These are phyloP conservation scores for Schizotus pectinicornis DNA, from an alignment of 2,888 invertebrate species.

Conservation along the genomic window DNA sequence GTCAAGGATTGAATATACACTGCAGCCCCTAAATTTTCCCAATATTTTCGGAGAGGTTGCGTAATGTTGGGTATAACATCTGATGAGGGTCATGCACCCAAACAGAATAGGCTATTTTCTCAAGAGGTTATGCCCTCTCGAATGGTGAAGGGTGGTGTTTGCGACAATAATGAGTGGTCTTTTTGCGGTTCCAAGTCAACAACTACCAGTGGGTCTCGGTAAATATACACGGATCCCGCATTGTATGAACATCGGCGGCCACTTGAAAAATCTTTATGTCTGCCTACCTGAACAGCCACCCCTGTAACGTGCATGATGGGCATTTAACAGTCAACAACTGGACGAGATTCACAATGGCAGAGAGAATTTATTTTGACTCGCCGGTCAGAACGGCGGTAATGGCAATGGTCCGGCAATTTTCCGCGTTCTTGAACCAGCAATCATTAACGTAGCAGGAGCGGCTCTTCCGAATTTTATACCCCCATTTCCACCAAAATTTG, in stretches of 20 bases:
- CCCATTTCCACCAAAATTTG: too few species aligned
- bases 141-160: too few species aligned
- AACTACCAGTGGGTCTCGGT: conserved; percentile 38
- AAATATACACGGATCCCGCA: conserved; percentile 37
- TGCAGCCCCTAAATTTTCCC: too few species aligned
- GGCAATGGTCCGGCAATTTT: conserved; percentile 16
- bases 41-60: neutral
- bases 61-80: too few species aligned
- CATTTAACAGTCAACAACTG: conserved; percentile 18
- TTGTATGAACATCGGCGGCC: conserved; percentile 43
- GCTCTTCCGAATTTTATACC: too few species aligned
- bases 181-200: conserved; percentile 39
- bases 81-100: too few species aligned
- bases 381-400: conserved; percentile 11
- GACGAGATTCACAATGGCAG: conserved; percentile 14
- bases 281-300: conserved; percentile 35
- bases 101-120: too few species aligned
- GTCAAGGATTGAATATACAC: too few species aligned
- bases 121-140: too few species aligned
- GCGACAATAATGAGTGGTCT: conserved; percentile 9
- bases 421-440: conserved; percentile 23
- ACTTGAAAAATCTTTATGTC: conserved; percentile 36
- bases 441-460: neutral
- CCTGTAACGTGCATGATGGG: conserved; percentile 11
- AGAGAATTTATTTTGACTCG: conserved; percentile 28